phyloP scores from a whole-genome alignment of 1,140 invertebrate species.

The Lucilia cuprina region DNA sequence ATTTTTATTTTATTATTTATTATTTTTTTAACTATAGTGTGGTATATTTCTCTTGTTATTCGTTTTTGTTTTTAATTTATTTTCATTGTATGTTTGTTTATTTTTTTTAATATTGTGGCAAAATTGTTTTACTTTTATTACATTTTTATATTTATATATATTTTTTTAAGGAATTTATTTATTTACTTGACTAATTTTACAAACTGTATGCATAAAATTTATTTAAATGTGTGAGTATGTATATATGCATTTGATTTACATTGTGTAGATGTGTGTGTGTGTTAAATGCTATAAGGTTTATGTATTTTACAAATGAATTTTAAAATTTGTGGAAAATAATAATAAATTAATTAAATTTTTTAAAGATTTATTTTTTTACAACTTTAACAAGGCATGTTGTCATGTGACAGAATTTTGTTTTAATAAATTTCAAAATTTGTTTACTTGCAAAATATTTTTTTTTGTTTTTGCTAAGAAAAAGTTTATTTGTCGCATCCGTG shows the following conservation, averaged over 20 bases:
- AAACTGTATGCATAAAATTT: background rate
- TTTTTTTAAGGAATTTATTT: background rate
- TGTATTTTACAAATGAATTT: slow-evolving; percentile 6
- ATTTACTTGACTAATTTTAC: background rate
- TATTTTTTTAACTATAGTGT: background rate
- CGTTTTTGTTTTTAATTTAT: background rate
- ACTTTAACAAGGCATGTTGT: background rate
- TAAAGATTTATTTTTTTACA: background rate
- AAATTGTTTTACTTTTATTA: background rate
- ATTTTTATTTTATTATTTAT: background rate
- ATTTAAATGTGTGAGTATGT: background rate
- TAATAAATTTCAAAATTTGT: background rate
- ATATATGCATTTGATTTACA: background rate
- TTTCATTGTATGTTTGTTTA: background rate
- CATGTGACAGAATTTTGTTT: background rate
- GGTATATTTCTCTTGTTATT: too few relatives aligned
- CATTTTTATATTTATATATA: background rate
- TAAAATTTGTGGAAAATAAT: background rate
- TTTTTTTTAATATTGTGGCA: background rate
- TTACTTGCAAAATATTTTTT: background rate
- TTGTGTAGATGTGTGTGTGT: background rate
- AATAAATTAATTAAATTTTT: background rate
- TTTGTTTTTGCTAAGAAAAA: too few relatives aligned
- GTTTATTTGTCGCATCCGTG: too few relatives aligned
- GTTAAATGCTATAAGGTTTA: background rate